Conservation (phyloP, 2,113 vertebrate genomes). For the Halcyon malimbica region DNA sequence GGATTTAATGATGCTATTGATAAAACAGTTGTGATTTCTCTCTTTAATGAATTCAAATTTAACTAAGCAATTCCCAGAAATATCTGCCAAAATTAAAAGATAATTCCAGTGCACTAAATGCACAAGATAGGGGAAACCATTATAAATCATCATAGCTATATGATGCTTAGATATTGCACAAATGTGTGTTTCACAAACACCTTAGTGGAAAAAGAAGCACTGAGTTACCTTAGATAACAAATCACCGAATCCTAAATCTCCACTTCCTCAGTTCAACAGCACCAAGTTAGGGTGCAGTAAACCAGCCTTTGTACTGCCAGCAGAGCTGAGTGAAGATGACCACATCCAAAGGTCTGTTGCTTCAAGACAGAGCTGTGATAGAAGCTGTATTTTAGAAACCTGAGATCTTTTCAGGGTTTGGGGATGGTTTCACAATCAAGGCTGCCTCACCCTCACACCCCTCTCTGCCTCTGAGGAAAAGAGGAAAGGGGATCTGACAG, state of each 20-base stretch:
- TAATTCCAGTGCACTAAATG: conserved; percentile 13
- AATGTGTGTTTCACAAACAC: not conserved
- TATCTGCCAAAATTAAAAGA: conserved; percentile 41
- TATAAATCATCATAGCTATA: not conserved
- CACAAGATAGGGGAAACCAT: not conserved
- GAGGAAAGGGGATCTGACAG: not conserved
- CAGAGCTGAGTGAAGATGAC: not conserved
- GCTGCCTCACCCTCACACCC: not conserved
- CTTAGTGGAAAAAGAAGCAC: not conserved
- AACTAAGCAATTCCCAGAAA: conserved; percentile 36
- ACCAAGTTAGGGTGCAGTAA: not conserved
- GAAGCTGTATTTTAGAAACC: not conserved
- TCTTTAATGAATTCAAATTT: conserved; percentile 41
- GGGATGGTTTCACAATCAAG: not conserved
- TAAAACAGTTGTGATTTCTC: conserved; percentile 48
- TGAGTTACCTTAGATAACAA: not conserved
- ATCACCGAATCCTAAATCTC: not conserved
- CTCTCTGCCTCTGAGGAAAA: not conserved
- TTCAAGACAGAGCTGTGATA: not conserved
- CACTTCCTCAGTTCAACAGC: not conserved
- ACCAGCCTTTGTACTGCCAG: fast-evolving
- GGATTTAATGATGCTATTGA: conserved; percentile 56
- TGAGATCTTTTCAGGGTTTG: not conserved
- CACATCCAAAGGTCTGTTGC: not conserved
- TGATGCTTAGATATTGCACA: not conserved